Evolutionary conservation across 1,140 invertebrate species (phyloP), one percentile per base, ranked within the genome.

Genomic region (Lutraria rhynchaena): DNA sequence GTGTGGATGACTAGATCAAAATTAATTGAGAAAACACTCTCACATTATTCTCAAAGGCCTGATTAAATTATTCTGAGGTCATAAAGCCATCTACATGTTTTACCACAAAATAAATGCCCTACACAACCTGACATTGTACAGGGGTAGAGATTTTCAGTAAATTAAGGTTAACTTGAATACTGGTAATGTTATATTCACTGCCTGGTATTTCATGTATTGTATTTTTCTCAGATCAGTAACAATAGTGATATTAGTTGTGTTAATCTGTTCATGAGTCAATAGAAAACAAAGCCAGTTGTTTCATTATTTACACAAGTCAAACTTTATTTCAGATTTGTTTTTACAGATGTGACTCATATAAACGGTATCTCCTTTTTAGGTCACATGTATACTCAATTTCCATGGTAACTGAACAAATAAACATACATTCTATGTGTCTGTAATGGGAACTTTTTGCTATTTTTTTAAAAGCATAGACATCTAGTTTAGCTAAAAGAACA

Each of bases 371-470:
- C 41, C 24, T 19, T 67, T 49, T 17, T 15, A 67, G 44, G 44
- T 46, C 63, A 49, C 41, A 49, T 51, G 22, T 49, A n/a, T n/a
- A 51, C 13, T 46, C 63, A 31, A 31, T 67, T 49, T 31, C 44
- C 63, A 67, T 67, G 63, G 63, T 27, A 67, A 67, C 63, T 22
- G 49, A 46, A 17, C 44, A 51, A 13, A 67, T 49, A 67, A 46
- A 27, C 63, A 67, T 67, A 11, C 63, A 67, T 67, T 46, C 63
- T 67, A 67, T 67, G 63, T 46, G 63, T 67, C 63, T 67, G 63
- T 67, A 67, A 67, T 67, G 63, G 17, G 27, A 57, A 27, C n/a
- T 9, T 27, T 27, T 13, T 57, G 22, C 22, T 57, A 57, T 57
- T 61, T 61, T 61, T 63, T 44, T 63, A 17, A 37, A 37, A 44